Percentiles rank a stretch among this genome's conserved stretches.
Conservation (phyloP, 2,888 invertebrate species). For the Cerastoderma edule region DNA sequence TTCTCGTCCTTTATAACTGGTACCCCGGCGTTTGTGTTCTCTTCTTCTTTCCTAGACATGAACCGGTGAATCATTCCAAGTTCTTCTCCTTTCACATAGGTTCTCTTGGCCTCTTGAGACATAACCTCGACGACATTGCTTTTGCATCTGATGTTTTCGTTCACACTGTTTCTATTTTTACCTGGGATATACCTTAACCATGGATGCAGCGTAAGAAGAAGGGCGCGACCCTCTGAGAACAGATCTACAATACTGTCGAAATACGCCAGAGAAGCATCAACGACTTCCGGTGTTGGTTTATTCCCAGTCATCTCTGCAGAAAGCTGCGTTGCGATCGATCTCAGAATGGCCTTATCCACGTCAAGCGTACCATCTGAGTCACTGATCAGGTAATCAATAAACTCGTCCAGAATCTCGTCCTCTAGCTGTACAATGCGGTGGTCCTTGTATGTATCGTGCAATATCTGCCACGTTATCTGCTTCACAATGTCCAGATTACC, state of each 20-base stretch:
- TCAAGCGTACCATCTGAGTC: neutral
- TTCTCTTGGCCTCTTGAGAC: neutral
- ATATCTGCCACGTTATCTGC: neutral
- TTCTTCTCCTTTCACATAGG: constrained; percentile 1
- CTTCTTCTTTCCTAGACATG: neutral
- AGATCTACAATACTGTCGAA: neutral
- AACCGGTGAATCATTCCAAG: constrained; percentile 14
- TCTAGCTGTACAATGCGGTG: neutral
- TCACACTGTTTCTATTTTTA: neutral
- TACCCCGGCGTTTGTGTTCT: neutral
- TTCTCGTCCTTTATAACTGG: neutral
- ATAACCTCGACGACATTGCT: neutral
- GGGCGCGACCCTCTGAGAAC: neutral
- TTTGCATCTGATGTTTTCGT: neutral
- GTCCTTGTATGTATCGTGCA: neutral
- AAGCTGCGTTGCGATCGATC: neutral
- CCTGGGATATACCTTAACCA: constrained; percentile 7
- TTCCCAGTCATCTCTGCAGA: neutral
- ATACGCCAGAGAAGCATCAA: constrained; percentile 14
- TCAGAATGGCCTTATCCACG: neutral
- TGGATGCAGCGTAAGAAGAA: constrained; percentile 10
- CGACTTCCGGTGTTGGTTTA: neutral
- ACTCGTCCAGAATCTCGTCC: neutral
- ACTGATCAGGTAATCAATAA: neutral
- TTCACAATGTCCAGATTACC: neutral